Percentiles rank a stretch among this genome's conserved stretches.
Evolutionary conservation across 1,140 invertebrate genomes (phyloP).

Genomic region (Dolichoris vasculosae): DNA sequence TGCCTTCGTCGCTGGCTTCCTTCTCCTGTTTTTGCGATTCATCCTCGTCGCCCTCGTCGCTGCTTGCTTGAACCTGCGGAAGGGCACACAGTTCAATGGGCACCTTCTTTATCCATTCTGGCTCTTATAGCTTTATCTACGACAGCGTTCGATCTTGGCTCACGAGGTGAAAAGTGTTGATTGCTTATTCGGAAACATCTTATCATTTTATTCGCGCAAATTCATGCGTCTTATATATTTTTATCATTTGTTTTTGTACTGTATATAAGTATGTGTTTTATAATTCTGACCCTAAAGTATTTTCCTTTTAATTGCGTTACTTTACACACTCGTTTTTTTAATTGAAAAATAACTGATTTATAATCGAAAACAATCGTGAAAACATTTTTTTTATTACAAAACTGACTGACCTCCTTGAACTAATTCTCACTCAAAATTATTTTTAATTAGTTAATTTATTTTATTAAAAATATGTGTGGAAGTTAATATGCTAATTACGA

Average conservation of each 20-base stretch:
- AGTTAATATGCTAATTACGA: not conserved
- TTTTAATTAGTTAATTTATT: not conserved
- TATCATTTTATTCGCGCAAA: not conserved
- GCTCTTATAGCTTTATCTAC: not conserved
- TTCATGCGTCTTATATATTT: too few species aligned
- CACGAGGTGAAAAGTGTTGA: not conserved
- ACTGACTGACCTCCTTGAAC: too few species aligned
- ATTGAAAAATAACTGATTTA: too few species aligned
- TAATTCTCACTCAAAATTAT: too few species aligned
- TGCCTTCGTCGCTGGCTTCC: constrained; percentile 32
- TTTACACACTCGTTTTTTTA: too few species aligned
- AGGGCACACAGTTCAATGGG: constrained; percentile 26
- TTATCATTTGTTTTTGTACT: too few species aligned
- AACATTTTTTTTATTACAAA: too few species aligned
- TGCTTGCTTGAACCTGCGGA: constrained; percentile 63
- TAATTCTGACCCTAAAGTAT: too few species aligned
- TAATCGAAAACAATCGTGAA: too few species aligned
- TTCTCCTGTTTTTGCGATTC: constrained; percentile 28
- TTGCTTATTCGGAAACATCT: not conserved
- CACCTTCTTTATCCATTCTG: constrained; percentile 7
- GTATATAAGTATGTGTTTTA: too few species aligned
- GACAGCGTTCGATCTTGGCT: not conserved
- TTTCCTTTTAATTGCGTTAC: too few species aligned
- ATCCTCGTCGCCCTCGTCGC: constrained; percentile 65
- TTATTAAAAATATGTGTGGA: not conserved